A percentile compares a stretch with the other conserved stretches of the same genome.
These are phyloP conservation scores for Steatocranus sp. DNA, from an alignment of 2,797 vertebrate genomes.

Conservation along the genomic window DNA sequence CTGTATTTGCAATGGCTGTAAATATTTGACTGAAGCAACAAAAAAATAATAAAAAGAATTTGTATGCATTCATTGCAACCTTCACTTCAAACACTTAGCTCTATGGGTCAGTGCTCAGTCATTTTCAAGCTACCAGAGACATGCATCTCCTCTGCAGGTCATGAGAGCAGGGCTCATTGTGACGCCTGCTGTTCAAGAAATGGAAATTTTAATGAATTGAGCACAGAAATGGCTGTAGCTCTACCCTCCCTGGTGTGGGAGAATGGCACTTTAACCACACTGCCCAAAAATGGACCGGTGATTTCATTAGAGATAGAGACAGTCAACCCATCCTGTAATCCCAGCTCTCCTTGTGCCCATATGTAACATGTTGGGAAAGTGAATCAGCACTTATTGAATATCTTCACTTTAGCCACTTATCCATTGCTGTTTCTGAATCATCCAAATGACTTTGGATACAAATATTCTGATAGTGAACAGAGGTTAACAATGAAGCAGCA, in stretches of 20 bases:
- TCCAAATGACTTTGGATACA: not conserved
- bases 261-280: slow-evolving; percentile 29
- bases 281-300: slow-evolving; percentile 19
- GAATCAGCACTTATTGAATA: slow-evolving; percentile 8
- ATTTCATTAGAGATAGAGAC: slow-evolving; percentile 53
- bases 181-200: slow-evolving; percentile 55
- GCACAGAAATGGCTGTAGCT: slow-evolving; percentile 22
- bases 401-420: not conserved
- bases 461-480: not conserved
- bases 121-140: not conserved
- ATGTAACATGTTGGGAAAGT: not conserved
- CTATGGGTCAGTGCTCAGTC: slow-evolving; percentile 23
- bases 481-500: not conserved
- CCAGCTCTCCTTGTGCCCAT: not conserved
- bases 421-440: not conserved
- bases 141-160: slow-evolving; percentile 8
- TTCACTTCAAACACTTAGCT: slow-evolving; percentile 8
- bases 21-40: slow-evolving; percentile 13
- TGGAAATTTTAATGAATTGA: slow-evolving; percentile 67
- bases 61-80: slow-evolving; percentile 19
- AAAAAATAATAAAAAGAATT: slow-evolving; percentile 3
- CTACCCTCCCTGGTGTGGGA: not conserved
- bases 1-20: slow-evolving; percentile 13
- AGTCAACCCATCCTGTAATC: not conserved
- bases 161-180: slow-evolving; percentile 25